These are phyloP conservation scores for Mirza zaza DNA, from an alignment of 2,113 vertebrate genomes.

Conservation along the genomic window DNA sequence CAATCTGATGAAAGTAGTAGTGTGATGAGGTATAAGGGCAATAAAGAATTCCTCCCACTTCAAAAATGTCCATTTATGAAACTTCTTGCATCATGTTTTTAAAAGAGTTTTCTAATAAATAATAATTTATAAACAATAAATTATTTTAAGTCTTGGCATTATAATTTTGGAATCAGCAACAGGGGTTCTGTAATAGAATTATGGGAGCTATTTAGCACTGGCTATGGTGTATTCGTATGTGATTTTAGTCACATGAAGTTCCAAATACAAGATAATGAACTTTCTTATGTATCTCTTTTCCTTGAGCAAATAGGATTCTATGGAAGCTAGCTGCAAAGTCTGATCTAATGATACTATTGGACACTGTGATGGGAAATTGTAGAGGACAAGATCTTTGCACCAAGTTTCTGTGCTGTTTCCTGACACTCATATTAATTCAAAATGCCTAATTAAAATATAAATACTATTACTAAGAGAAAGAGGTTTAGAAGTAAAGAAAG, in stretches of 20 bases:
- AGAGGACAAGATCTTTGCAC: background rate
- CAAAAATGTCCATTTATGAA: background rate
- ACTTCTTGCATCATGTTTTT: background rate
- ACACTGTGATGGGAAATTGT: background rate
- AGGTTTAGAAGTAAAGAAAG: conserved; percentile 5
- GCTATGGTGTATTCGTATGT: background rate
- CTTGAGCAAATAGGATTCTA: background rate
- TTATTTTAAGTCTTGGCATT: background rate
- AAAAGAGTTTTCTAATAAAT: background rate
- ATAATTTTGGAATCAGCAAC: conserved; percentile 6
- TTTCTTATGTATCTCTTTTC: background rate
- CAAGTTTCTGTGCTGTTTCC: background rate
- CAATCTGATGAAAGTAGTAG: background rate
- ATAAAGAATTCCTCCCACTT: background rate
- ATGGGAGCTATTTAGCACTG: background rate
- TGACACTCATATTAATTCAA: background rate
- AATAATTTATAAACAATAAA: background rate
- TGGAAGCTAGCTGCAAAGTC: background rate
- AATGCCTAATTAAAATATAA: background rate
- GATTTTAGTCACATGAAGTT: background rate
- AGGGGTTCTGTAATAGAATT: background rate
- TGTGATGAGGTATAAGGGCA: background rate
- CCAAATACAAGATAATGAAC: conserved; percentile 36
- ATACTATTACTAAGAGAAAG: background rate
- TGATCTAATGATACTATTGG: background rate